These are phyloP conservation scores for Drosophila yakuba DNA, from an alignment of 1,140 invertebrate genomes.

Conservation along the genomic window DNA sequence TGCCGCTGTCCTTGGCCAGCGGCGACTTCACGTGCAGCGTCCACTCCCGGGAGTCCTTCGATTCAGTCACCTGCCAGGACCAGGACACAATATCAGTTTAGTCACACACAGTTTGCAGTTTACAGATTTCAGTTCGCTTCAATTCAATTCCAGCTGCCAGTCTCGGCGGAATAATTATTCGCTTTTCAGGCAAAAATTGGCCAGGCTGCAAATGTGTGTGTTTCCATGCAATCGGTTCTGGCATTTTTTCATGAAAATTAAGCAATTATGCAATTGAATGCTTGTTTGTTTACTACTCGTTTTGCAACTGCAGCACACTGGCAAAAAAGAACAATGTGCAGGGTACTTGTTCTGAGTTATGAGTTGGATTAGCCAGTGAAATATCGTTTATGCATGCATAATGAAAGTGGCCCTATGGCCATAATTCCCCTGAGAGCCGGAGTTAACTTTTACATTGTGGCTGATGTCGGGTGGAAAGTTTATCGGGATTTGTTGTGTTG, in stretches of 20 bases:
- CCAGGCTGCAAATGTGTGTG: slow-evolving; percentile 27
- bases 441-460: slow-evolving; percentile 44
- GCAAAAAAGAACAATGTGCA: neutral
- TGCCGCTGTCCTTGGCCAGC: slow-evolving; percentile 92
- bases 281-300: slow-evolving; percentile 30
- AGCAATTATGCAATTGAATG: slow-evolving; percentile 55
- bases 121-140: slow-evolving; percentile 23
- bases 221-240: slow-evolving; percentile 26
- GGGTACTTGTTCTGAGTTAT: slow-evolving; percentile 37
- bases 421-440: slow-evolving; percentile 40
- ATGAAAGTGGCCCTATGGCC: slow-evolving; percentile 49
- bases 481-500: slow-evolving; percentile 46
- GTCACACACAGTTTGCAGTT: slow-evolving; percentile 6
- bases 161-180: slow-evolving; percentile 51
- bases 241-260: slow-evolving; percentile 53
- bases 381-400: slow-evolving; percentile 61
- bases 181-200: slow-evolving; percentile 45
- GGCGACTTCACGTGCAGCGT: slow-evolving; percentile 96
- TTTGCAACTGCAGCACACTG: slow-evolving; percentile 12
- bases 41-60: slow-evolving; percentile 96
- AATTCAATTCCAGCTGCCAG: slow-evolving; percentile 31
- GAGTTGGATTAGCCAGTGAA: slow-evolving; percentile 49
- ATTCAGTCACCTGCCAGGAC: slow-evolving; percentile 90
- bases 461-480: slow-evolving; percentile 25
- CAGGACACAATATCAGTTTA: slow-evolving; percentile 68